Conservation (phyloP, 1,140 invertebrate genomes). For the Thereuonema tuberculata region DNA sequence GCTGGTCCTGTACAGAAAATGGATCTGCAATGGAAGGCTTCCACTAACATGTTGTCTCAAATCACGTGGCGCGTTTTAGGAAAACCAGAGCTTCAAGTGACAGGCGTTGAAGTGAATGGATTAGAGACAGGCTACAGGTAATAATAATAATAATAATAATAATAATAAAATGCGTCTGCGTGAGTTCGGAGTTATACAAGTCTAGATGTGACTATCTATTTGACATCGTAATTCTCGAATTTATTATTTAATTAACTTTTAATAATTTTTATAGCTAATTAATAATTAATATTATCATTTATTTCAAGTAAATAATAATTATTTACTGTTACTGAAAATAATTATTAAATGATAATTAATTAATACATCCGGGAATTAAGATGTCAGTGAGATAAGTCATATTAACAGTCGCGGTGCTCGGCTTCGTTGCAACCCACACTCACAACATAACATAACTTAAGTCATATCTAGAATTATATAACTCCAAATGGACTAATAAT, state of each 20-base stretch:
- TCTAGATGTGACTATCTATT: too few species aligned
- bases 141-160: background rate
- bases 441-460: background rate
- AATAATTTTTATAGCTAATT: background rate
- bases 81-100: conserved; percentile 35
- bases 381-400: background rate
- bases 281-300: too few species aligned
- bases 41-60: conserved; percentile 59
- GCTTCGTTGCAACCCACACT: too few species aligned
- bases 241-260: too few species aligned
- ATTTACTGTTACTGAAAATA: too few species aligned
- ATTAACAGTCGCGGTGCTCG: too few species aligned
- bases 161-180: too few species aligned
- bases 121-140: conserved; percentile 23
- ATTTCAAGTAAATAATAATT: too few species aligned
- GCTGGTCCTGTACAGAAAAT: conserved; percentile 46
- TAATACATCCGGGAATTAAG: too few species aligned
- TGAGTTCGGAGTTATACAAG: background rate
- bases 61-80: conserved; percentile 63
- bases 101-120: conserved; percentile 19
- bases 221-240: too few species aligned
- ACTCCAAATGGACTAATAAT: too few species aligned
- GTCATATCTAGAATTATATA: background rate
- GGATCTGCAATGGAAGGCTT: conserved; percentile 59
- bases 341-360: too few species aligned